A percentile compares a stretch with the other conserved stretches of the same genome.
phyloP scores from a whole-genome alignment of 2,888 invertebrate genomes.

The Ochropacha duplaris region DNA sequence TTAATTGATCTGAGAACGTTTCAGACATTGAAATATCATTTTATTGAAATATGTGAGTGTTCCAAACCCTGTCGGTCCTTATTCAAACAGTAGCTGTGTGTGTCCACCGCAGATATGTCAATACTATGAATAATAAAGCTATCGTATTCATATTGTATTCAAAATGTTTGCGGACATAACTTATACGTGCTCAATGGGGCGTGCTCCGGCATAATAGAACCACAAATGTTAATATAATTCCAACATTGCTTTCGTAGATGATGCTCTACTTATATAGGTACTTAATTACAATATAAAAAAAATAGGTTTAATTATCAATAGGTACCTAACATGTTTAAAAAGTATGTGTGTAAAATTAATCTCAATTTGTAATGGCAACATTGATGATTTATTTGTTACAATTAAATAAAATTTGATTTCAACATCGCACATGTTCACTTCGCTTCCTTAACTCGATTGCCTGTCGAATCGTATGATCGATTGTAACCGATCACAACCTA shows the following conservation, averaged over 20 bases:
- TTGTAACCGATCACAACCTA: conserved; percentile 38
- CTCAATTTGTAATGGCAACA: neutral
- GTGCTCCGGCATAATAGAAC: conserved; percentile 16
- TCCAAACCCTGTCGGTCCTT: conserved; percentile 5
- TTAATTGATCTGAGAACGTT: neutral
- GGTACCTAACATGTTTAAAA: no score
- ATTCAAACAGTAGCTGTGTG: conserved; percentile 8
- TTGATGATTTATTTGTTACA: conserved; percentile 16
- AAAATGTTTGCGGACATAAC: conserved; percentile 53
- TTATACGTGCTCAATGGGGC: conserved; percentile 45
- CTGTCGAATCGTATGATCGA: conserved; percentile 60
- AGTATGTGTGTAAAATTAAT: neutral
- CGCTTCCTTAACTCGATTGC: conserved; percentile 35
- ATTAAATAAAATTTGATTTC: conserved; percentile 25
- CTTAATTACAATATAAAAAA: no score
- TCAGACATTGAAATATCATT: neutral
- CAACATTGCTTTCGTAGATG: neutral
- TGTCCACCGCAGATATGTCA: conserved; percentile 21
- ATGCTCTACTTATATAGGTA: no score
- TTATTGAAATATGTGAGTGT: conserved; percentile 1
- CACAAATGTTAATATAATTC: conserved; percentile 24
- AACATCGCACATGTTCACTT: conserved; percentile 48
- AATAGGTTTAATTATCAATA: no score
- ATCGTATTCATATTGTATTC: conserved; percentile 24
- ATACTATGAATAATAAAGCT: conserved; percentile 34